phyloP scores from a whole-genome alignment of 2,888 invertebrate genomes.

The Acanthosepion esculentum region DNA sequence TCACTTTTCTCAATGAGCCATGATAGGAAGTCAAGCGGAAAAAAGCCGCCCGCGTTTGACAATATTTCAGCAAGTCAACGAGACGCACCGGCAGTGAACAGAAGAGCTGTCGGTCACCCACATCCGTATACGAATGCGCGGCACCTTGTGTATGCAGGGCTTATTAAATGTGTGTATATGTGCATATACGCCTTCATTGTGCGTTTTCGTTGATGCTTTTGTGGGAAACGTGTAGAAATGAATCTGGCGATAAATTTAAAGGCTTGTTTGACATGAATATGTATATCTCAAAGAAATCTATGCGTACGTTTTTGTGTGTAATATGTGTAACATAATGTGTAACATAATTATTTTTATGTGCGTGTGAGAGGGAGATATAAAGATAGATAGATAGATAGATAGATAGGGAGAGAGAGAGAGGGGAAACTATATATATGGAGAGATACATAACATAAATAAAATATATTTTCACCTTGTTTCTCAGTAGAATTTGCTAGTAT shows the following conservation, averaged over 20 bases:
- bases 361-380: not conserved
- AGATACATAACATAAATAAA: not conserved
- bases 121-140: not conserved
- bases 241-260: not conserved
- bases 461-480: no score
- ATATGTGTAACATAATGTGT: no score
- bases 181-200: not conserved
- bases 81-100: not conserved
- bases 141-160: not conserved
- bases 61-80: constrained; percentile 33
- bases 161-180: not conserved
- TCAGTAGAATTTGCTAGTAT: no score
- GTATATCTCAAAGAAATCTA: not conserved
- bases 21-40: constrained; percentile 9
- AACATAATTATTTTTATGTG: not conserved
- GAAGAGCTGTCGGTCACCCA: not conserved
- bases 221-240: not conserved
- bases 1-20: constrained; percentile 6
- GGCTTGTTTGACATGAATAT: not conserved
- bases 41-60: constrained; percentile 33
- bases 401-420: not conserved
- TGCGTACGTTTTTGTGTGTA: not conserved
- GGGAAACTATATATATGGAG: no score
- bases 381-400: not conserved
- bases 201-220: not conserved